Evolutionary conservation across 2,113 vertebrate species (phyloP), one percentile per base, ranked within the genome.

Genomic region (Etheostoma cragini): DNA sequence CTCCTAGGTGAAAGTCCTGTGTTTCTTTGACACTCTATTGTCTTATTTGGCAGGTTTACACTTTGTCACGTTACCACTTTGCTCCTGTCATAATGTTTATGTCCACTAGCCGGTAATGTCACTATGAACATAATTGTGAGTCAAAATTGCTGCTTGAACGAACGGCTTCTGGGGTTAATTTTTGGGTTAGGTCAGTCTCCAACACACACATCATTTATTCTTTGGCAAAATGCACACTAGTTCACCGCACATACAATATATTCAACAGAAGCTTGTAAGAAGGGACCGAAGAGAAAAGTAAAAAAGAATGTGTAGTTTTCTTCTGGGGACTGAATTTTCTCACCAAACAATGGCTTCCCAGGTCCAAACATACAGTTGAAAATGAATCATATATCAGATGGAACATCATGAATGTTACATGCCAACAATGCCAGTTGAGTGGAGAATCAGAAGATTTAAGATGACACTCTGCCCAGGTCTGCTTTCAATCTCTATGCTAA

Each of bases 401-500:
- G 30, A 30, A 30, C 30, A 91, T 91, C 81, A 85, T 79, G 58
- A 56, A 61, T 8, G 57, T 6, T 16, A 35, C 72, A 38, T 64
- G n/a, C 67, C 57, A 64, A 66, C 57, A 60, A 21, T 26, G 49
- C 35, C 46, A 33, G 68, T 80, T 78, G 65, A 84, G 72, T 24
- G 6, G 67, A 71, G 66, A 83, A 60, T 52, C 35, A 54, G 54
- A 50, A 52, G 69, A 42, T 69, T 56, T 74, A 33, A 66, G 71
- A 22, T 38, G 12, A 42, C 72, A 2, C 21, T 53, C 3, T 13
- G 46, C 50, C 72, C 3, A 21, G 80, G 26, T 76, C 71, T 62
- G 60, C 67, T 81, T 86, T 78, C 86, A 81, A 81, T 89, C 70
- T 91, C 80, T 74, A 90, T 84, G 85, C 78, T 84, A 87, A 92